A percentile compares a stretch with the other conserved stretches of the same genome.
phyloP scores from a whole-genome alignment of 2,888 invertebrate species.

The Cylloceria caligata region DNA sequence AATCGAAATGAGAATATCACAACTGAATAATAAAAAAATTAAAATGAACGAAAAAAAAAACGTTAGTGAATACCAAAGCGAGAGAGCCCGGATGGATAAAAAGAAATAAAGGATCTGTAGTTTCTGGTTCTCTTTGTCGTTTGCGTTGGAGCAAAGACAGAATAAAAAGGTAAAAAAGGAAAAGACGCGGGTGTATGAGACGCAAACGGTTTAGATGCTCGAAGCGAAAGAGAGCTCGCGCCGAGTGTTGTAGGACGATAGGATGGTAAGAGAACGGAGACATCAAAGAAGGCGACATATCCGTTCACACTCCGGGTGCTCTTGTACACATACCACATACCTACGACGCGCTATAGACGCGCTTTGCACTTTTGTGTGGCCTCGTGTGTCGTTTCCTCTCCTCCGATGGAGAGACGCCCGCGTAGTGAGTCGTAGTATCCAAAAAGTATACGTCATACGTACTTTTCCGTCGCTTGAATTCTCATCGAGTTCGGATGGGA shows the following conservation, averaged over 20 bases:
- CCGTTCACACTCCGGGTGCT: conserved; percentile 81
- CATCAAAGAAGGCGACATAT: conserved; percentile 83
- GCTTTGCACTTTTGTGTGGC: conserved; percentile 55
- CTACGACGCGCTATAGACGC: conserved; percentile 41
- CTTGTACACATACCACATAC: conserved; percentile 50
- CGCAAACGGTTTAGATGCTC: conserved; percentile 34
- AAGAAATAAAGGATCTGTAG: conserved; percentile 48
- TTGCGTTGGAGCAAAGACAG: conserved; percentile 32
- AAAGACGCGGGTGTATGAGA: conserved; percentile 41
- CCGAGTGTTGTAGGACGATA: conserved; percentile 53
- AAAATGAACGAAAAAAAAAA: conserved; percentile 40
- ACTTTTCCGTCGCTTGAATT: conserved; percentile 48
- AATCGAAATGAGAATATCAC: not conserved
- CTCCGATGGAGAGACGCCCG: not conserved
- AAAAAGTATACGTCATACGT: conserved; percentile 15
- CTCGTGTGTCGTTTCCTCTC: conserved; percentile 62
- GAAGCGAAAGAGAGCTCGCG: conserved; percentile 51
- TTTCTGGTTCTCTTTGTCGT: conserved; percentile 40
- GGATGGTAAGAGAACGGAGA: conserved; percentile 73
- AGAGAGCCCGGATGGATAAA: conserved; percentile 39
- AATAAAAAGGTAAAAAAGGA: conserved; percentile 13
- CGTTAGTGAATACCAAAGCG: conserved; percentile 42
- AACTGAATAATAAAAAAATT: not conserved
- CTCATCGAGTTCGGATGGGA: conserved; percentile 72
- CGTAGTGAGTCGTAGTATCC: conserved; percentile 1